Evolutionary conservation across 2,888 invertebrate species (phyloP).

Genomic region (Myathropa florea): DNA sequence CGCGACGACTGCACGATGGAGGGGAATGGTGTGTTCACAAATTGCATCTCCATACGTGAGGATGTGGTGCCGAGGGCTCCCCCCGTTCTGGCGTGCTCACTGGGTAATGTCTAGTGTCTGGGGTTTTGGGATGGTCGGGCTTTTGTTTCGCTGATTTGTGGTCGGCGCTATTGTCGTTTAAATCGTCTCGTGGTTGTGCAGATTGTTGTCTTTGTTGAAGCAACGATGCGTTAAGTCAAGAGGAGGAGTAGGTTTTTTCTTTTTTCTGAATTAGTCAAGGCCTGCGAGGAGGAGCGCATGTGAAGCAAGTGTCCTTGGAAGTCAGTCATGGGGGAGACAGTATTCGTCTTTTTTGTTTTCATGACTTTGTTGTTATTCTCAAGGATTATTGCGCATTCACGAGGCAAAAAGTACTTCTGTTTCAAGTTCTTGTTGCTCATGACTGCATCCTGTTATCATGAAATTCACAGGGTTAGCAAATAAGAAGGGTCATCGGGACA

Average conservation of each 20-base stretch:
- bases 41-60: constrained; percentile 53
- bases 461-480: too few relatives aligned
- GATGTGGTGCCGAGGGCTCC: constrained; percentile 49
- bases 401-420: too few relatives aligned
- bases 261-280: neutral
- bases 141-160: constrained; percentile 58
- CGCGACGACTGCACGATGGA: neutral
- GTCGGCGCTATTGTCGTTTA: constrained; percentile 29
- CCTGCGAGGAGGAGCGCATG: neutral
- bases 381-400: neutral
- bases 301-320: neutral
- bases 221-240: constrained; percentile 20
- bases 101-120: neutral
- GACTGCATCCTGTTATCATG: too few relatives aligned
- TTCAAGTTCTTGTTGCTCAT: too few relatives aligned
- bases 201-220: constrained; percentile 19
- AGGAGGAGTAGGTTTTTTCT: neutral
- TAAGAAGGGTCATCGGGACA: too few relatives aligned
- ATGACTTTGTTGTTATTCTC: neutral
- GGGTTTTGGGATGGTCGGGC: constrained; percentile 11
- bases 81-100: neutral
- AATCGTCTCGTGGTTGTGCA: constrained; percentile 2
- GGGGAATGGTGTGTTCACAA: constrained; percentile 36
- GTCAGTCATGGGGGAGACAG: neutral
- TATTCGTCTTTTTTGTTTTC: neutral